Base-by-base conservation (phyloP, 1,140 invertebrate species). In the Zaprionus gabonicus region DNA sequence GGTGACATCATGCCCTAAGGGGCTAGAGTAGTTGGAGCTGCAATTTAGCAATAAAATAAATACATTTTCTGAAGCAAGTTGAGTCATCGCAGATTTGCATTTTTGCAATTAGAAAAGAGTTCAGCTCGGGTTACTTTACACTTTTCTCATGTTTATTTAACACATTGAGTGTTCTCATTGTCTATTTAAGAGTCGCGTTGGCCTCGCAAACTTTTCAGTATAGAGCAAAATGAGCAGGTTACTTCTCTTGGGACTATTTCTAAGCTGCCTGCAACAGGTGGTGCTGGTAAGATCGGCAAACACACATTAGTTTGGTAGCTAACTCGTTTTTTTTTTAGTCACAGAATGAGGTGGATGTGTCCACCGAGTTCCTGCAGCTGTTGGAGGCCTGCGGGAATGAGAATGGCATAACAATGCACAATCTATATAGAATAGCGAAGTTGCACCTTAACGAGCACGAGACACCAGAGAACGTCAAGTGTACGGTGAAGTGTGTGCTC, bases 11-110 rank as follows among this genome's bases (percentile, higher is more conserved):
- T 59, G 27, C 7, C 41, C 20, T 71, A 56, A 20, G 46, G 1
- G 25, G 53, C 15, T 28, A 9, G 13, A n/a, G 23, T 1, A 56
- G 51, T 20, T 23, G 9, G 46, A n/a, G 9, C 38, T 41, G 38
- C 38, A 41, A 23, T 17, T 20, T 7, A 51, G 41, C 41, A 25
- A 13, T 49, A 49, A 23, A 44, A 58, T 46, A 68, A 68, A 58
- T 38, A 53, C 3, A 13, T 51, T 63, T 17, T 2, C 17, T 25
- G 3, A 53, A 27, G 38, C 58, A 44, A 44, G 15, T 9, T 46
- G 7, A 46, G 17, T 46, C 41, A 46, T 25, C 20, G 25, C 9
- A 12, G 23, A 23, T 51, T 51, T 25, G 10, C 46, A 25, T 46
- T 6, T 17, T 46, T 20, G 9, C 17, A 13, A 51, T 51, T 13